A percentile compares a stretch with the other conserved stretches of the same genome.
These are phyloP conservation scores for Pangasius krempfi DNA, from an alignment of 2,797 vertebrate genomes.

Conservation along the genomic window DNA sequence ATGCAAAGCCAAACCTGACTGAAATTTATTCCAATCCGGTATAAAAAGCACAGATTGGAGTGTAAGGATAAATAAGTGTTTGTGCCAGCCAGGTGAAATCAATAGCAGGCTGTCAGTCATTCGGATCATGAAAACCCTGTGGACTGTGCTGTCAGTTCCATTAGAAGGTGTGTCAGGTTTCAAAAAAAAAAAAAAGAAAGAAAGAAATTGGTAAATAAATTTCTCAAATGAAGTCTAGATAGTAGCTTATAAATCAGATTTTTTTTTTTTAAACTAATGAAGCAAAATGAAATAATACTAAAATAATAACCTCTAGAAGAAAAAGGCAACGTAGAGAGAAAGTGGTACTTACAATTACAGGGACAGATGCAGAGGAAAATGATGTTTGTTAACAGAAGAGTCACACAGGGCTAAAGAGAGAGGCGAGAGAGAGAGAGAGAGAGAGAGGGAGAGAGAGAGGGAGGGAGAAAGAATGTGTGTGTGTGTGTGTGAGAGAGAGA, in stretches of 20 bases:
- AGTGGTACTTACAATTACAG: conserved; percentile 94
- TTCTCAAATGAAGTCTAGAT: background rate
- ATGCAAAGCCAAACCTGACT: background rate
- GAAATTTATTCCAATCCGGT: background rate
- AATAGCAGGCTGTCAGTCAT: conserved; percentile 10
- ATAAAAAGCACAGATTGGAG: background rate
- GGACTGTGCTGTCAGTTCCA: conserved; percentile 18
- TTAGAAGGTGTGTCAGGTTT: background rate
- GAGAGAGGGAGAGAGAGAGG: conserved; percentile 70
- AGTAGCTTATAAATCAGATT: background rate
- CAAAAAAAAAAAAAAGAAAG: background rate
- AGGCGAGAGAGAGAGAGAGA: conserved; percentile 75
- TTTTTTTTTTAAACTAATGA: no score
- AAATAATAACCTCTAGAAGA: background rate
- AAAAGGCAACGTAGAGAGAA: conserved; percentile 80
- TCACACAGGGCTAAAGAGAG: conserved; percentile 88
- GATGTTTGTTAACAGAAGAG: conserved; percentile 92
- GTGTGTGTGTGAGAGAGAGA: conserved; percentile 15
- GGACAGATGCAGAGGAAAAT: conserved; percentile 88
- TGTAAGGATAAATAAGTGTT: background rate
- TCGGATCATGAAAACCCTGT: background rate
- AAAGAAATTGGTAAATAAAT: background rate
- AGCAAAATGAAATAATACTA: background rate
- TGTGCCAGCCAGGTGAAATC: conserved; percentile 12
- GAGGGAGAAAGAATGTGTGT: conserved; percentile 63